Evolutionary conservation across 2,113 vertebrate species (phyloP).

Genomic region (Dicrurus megarhynchus): DNA sequence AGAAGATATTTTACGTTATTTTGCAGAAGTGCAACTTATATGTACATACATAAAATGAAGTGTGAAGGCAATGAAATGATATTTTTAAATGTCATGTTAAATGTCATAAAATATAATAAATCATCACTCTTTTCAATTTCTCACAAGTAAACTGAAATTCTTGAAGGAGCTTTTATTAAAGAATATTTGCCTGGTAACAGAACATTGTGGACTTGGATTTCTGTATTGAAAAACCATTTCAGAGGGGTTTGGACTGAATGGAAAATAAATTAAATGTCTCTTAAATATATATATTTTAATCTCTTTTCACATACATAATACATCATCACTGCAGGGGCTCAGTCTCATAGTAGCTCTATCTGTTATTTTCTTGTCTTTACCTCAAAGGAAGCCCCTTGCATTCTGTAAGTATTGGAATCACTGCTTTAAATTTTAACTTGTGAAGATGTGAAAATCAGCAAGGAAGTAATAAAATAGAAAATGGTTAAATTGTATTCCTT

Average conservation of each 20-base stretch:
- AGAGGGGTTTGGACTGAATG: not conserved
- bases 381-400: not conserved
- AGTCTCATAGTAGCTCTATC: not conserved
- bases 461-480: not conserved
- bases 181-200: not conserved
- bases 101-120: slow-evolving; percentile 33
- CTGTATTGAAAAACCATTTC: not conserved
- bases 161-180: not conserved
- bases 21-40: not conserved
- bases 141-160: not conserved
- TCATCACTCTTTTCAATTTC: not conserved
- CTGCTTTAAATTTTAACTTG: not conserved
- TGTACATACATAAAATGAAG: not conserved
- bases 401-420: not conserved
- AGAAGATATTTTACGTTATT: not conserved
- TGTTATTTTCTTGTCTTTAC: not conserved
- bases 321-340: not conserved
- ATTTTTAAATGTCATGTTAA: slow-evolving; percentile 6
- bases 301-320: not conserved
- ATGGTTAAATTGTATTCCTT: not conserved
- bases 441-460: not conserved
- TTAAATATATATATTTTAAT: not conserved
- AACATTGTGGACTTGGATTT: not conserved
- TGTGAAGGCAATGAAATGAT: not conserved
- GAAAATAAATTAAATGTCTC: not conserved